These are phyloP conservation scores for Nemurella pictetii DNA, from an alignment of 2,888 invertebrate genomes.

Conservation along the genomic window DNA sequence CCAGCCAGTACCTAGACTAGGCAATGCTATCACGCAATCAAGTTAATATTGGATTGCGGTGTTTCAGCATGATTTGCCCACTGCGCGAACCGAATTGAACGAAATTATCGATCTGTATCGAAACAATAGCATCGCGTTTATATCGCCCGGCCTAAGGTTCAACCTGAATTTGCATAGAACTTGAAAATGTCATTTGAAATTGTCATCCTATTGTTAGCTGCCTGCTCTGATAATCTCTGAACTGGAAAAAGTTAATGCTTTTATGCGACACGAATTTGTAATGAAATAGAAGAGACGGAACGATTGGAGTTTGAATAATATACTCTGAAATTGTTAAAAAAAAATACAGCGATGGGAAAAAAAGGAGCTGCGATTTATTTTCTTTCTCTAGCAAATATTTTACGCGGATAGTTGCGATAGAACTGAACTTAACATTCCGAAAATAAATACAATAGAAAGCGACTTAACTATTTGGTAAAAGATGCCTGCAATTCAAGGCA, in stretches of 20 bases:
- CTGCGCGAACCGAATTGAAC: background rate
- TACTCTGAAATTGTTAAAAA: too few species aligned
- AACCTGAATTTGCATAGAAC: background rate
- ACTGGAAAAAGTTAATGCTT: background rate
- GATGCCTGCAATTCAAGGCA: too few species aligned
- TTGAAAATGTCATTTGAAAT: background rate
- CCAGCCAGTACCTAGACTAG: too few species aligned
- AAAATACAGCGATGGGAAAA: too few species aligned
- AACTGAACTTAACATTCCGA: too few species aligned
- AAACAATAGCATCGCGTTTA: background rate
- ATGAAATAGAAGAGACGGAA: background rate
- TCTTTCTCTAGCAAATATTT: too few species aligned
- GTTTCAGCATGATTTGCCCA: background rate
- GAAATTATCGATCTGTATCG: background rate
- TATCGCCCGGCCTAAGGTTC: background rate
- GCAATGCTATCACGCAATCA: background rate
- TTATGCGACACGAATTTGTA: background rate
- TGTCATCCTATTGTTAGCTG: background rate
- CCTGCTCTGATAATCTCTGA: background rate
- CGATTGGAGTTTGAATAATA: background rate
- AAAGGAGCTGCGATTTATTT: too few species aligned
- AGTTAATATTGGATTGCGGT: background rate
- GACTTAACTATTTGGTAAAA: too few species aligned
- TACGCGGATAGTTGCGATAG: too few species aligned
- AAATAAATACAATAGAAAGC: too few species aligned